Evolutionary conservation across 2,797 vertebrate genomes (phyloP), one percentile per base, ranked within the genome.

Genomic region (Salarias fasciatus): DNA sequence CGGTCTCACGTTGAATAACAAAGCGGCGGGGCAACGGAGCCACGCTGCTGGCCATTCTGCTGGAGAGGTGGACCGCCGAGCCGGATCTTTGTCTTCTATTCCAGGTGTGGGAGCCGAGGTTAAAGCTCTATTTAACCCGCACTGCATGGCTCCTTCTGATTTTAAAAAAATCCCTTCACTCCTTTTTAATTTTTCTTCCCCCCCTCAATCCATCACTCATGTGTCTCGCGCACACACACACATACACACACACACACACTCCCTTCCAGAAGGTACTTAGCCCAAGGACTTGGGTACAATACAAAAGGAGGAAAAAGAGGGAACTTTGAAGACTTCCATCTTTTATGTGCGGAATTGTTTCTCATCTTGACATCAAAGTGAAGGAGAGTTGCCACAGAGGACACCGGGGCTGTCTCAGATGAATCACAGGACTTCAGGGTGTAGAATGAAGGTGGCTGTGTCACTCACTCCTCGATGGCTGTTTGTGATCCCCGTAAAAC

Each of bases 321-420:
- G 60, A 72, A 70, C 72, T 81, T 80, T 77, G 84, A 89, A 89
- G 85, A 88, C 86, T 59, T 80, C 63, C 67, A 78, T 85, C 80
- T 87, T 89, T 91, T 84, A 88, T 85, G 82, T 80, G 52, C 84
- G 65, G 73, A 81, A 86, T 83, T 87, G 90, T 91, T 91, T 90
- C 86, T 87, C 77, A 74, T 84, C 75, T 69, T 15, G 11, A 89
- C 88, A 89, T 92, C 88, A 93, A 91, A 92, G 84, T 45, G 43
- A 68, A 47, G 42, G 37, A 38, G 69, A 67, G 71, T 72, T 50
- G 45, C 77, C 67, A 69, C 68, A 69, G 79, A 90, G 81, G 86
- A 85, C 69, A 63, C 43, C 9, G 36, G 45, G 55, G 63, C 69
- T 44, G 73, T 77, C 83, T 84, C 71, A 35, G 79, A 75, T 45